These are phyloP conservation scores for Mythimna albipuncta DNA, from an alignment of 2,888 invertebrate genomes.

Conservation along the genomic window DNA sequence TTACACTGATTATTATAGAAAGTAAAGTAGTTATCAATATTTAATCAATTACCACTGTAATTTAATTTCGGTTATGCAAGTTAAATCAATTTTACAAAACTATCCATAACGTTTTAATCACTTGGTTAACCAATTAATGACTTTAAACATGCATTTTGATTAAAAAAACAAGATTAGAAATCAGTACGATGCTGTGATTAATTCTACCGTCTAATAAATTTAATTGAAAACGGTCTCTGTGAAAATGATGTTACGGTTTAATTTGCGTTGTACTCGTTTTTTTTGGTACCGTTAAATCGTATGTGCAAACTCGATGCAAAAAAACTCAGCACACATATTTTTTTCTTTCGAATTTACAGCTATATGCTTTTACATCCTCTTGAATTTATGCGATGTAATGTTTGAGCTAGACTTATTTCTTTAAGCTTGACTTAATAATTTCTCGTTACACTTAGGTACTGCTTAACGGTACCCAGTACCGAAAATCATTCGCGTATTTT, in stretches of 20 bases:
- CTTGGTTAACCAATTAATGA: conserved; percentile 43
- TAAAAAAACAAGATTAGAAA: conserved; percentile 56
- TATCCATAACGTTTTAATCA: conserved; percentile 36
- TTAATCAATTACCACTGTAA: conserved; percentile 52
- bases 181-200: conserved; percentile 50
- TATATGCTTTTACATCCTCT: conserved; percentile 66
- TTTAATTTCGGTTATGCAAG: conserved; percentile 44
- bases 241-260: conserved; percentile 35
- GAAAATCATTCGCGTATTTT: background rate
- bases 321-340: conserved; percentile 73
- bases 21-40: conserved; percentile 35
- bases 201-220: conserved; percentile 21
- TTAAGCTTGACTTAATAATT: conserved; percentile 34
- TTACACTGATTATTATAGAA: conserved; percentile 34
- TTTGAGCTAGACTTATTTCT: conserved; percentile 55
- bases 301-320: conserved; percentile 76
- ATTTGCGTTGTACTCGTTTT: conserved; percentile 58
- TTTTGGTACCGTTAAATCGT: conserved; percentile 75
- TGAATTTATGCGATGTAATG: conserved; percentile 61
- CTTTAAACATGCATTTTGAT: conserved; percentile 47
- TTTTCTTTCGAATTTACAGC: conserved; percentile 74
- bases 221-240: conserved; percentile 40
- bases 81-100: conserved; percentile 32
- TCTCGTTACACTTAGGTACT: conserved; percentile 12
- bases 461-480: conserved; percentile 26